These are phyloP conservation scores for Drosophila varians DNA, from an alignment of 1,140 invertebrate genomes.

Conservation along the genomic window DNA sequence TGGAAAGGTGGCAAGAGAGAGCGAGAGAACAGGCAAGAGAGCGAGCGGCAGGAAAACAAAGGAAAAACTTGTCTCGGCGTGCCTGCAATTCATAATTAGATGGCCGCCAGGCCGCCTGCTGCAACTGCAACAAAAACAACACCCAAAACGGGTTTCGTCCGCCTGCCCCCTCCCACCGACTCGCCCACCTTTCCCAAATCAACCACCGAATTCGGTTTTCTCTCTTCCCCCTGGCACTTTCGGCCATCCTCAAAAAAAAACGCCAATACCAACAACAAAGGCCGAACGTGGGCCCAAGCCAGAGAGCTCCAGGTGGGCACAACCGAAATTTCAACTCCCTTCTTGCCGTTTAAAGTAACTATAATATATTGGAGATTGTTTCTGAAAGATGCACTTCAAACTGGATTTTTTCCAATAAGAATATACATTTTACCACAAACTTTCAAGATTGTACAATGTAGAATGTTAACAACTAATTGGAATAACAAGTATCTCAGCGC, in stretches of 20 bases:
- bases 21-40: neutral
- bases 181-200: slow-evolving; percentile 1
- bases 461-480: too few species aligned
- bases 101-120: slow-evolving; percentile 32
- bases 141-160: slow-evolving; percentile 20
- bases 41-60: slow-evolving; percentile 25
- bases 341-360: neutral
- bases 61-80: slow-evolving; percentile 48
- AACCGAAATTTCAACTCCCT: neutral
- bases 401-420: neutral
- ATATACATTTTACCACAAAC: too few species aligned
- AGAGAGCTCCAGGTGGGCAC: neutral
- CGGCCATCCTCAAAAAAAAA: slow-evolving; percentile 19
- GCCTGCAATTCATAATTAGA: slow-evolving; percentile 54
- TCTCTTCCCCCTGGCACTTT: neutral
- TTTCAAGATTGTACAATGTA: too few species aligned
- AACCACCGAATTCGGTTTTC: slow-evolving; percentile 33
- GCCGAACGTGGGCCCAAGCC: neutral
- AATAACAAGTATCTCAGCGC: neutral
- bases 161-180: neutral
- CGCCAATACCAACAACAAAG: slow-evolving; percentile 1
- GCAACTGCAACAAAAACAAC: slow-evolving; percentile 22
- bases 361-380: neutral
- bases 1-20: slow-evolving; percentile 1
- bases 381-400: slow-evolving; percentile 6